A percentile compares a stretch with the other conserved stretches of the same genome.
These are phyloP conservation scores for Brachionus sp. DNA, from an alignment of 1,140 invertebrate genomes.

Conservation along the genomic window DNA sequence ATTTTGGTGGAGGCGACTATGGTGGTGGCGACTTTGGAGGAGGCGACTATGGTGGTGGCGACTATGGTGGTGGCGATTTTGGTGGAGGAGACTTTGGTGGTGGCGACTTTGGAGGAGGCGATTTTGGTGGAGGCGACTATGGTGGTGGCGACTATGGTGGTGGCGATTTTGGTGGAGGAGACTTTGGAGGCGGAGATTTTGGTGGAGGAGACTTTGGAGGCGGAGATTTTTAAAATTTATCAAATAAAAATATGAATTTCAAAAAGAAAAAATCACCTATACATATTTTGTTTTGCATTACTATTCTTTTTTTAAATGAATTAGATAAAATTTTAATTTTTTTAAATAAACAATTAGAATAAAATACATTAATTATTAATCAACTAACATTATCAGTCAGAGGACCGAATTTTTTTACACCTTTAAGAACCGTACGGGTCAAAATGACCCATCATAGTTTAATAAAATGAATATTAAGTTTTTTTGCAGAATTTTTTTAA, in stretches of 20 bases:
- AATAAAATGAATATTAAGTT: too few species aligned
- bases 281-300: background rate
- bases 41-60: background rate
- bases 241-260: background rate
- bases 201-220: conserved; percentile 38
- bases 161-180: conserved; percentile 36
- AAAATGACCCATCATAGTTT: too few species aligned
- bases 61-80: background rate
- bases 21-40: background rate
- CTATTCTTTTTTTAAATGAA: background rate
- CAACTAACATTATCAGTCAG: too few species aligned
- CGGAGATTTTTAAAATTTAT: background rate
- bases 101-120: conserved; percentile 31
- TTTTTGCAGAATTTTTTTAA: too few species aligned
- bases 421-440: too few species aligned
- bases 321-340: background rate
- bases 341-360: too few species aligned
- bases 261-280: background rate
- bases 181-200: conserved; percentile 39
- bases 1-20: background rate
- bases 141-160: background rate
- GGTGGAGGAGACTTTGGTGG: conserved; percentile 40
- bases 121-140: conserved; percentile 21
- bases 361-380: too few species aligned
- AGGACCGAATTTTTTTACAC: too few species aligned